Evolutionary conservation across 2,888 invertebrate species (phyloP).

Genomic region (Morpho helenor): DNA sequence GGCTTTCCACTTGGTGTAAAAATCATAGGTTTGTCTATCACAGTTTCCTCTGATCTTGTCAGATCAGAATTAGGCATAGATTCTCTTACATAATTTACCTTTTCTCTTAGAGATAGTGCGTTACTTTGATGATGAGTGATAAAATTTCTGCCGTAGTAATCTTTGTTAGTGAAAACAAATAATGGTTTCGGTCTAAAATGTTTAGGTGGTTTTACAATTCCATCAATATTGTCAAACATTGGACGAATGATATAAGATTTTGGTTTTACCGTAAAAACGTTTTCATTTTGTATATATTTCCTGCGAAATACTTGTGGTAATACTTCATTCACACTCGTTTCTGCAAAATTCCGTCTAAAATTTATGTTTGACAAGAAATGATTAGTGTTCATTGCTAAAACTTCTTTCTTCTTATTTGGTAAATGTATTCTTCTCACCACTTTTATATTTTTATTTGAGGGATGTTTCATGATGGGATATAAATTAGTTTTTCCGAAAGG

Average conservation of each 20-base stretch:
- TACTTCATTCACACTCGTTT: constrained; percentile 21
- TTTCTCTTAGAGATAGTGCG: constrained; percentile 35
- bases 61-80: constrained; percentile 11
- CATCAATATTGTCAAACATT: constrained; percentile 34
- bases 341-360: constrained; percentile 20
- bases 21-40: constrained; percentile 33
- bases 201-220: constrained; percentile 9
- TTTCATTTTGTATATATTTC: constrained; percentile 12
- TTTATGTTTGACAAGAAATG: constrained; percentile 41
- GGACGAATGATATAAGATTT: constrained; percentile 37
- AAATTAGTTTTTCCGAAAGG: constrained; percentile 40
- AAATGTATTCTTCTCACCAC: constrained; percentile 36
- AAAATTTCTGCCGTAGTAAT: constrained; percentile 33
- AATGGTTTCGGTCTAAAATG: constrained; percentile 34
- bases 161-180: constrained; percentile 29
- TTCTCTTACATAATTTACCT: constrained; percentile 32
- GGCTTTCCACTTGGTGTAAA: constrained; percentile 32
- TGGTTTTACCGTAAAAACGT: constrained; percentile 20
- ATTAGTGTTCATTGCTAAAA: constrained; percentile 38
- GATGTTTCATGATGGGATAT: constrained; percentile 35
- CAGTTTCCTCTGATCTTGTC: constrained; percentile 12
- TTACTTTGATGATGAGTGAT: constrained; percentile 27
- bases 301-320: background rate
- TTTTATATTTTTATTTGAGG: constrained; percentile 32
- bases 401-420: constrained; percentile 33